Percentiles rank a stretch among this genome's conserved stretches.
Evolutionary conservation across 1,140 invertebrate species (phyloP).

Genomic region (Glossosoma conforme): DNA sequence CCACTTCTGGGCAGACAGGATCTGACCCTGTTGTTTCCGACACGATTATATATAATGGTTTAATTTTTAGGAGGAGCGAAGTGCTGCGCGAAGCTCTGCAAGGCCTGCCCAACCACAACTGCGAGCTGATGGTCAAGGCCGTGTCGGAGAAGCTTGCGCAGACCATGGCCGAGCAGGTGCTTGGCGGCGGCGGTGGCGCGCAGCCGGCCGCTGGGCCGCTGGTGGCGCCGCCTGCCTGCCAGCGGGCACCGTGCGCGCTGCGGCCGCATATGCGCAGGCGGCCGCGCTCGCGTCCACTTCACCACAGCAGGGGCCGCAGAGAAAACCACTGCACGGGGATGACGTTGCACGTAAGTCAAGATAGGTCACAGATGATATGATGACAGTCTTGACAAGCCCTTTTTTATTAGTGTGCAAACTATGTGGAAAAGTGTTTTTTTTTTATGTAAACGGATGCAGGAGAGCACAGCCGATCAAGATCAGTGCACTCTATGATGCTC

Average conservation of each 20-base stretch:
- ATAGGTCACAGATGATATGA: too few relatives aligned
- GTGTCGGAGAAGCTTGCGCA: conserved; percentile 73
- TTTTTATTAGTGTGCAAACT: too few relatives aligned
- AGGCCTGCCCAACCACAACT: conserved; percentile 40
- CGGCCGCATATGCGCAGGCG: conserved; percentile 21
- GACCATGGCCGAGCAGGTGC: conserved; percentile 59
- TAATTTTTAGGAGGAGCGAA: conserved; percentile 36
- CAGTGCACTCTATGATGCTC: too few relatives aligned
- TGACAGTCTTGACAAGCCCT: too few relatives aligned
- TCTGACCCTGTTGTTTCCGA: too few relatives aligned
- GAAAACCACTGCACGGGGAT: conserved; percentile 39
- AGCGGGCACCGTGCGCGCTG: conserved; percentile 40
- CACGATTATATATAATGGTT: too few relatives aligned
- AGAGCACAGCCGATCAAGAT: too few relatives aligned
- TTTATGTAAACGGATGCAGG: too few relatives aligned
- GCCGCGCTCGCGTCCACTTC: conserved; percentile 15
- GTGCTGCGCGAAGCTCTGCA: conserved; percentile 48
- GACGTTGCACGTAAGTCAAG: conserved; percentile 43
- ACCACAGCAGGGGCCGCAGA: conserved; percentile 4
- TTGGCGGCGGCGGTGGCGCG: conserved; percentile 42
- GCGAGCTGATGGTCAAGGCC: conserved; percentile 46
- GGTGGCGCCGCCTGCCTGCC: conserved; percentile 27
- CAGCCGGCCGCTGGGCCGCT: too few relatives aligned
- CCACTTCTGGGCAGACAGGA: too few relatives aligned
- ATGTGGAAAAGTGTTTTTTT: too few relatives aligned